Conservation (phyloP, 2,888 invertebrate species). For the Amphipoea oculea region DNA sequence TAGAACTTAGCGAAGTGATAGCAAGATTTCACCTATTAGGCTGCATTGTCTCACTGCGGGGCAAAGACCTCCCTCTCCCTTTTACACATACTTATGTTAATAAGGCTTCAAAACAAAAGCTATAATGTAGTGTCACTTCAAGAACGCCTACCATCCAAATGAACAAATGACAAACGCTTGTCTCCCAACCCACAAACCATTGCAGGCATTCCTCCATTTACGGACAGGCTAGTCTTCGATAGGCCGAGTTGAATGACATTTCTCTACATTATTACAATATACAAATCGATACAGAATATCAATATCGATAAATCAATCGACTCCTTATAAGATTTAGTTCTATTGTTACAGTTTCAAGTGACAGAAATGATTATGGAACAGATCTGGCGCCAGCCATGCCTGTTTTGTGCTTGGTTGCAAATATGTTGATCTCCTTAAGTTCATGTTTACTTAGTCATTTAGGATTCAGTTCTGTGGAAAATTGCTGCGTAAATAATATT, state of each 20-base stretch:
- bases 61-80: rapidly evolving
- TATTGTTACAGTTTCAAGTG: slow-evolving; percentile 58
- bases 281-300: slow-evolving; percentile 45
- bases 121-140: neutral
- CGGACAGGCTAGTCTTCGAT: slow-evolving; percentile 4
- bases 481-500: neutral
- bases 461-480: neutral
- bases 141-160: neutral
- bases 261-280: slow-evolving; percentile 18
- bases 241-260: slow-evolving; percentile 45
- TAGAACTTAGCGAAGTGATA: neutral
- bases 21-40: neutral
- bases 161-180: neutral
- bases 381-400: slow-evolving; percentile 44
- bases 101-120: neutral
- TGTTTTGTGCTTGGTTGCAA: slow-evolving; percentile 37
- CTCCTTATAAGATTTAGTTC: slow-evolving; percentile 51
- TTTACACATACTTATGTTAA: neutral
- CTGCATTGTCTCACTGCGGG: neutral
- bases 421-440: slow-evolving; percentile 21
- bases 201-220: slow-evolving; percentile 19
- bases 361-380: slow-evolving; percentile 36
- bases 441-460: slow-evolving; percentile 29
- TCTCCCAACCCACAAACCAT: neutral
- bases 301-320: slow-evolving; percentile 54